Evolutionary conservation across 2,888 invertebrate species (phyloP), one percentile per base, ranked within the genome.

Genomic region (Catocala nupta): DNA sequence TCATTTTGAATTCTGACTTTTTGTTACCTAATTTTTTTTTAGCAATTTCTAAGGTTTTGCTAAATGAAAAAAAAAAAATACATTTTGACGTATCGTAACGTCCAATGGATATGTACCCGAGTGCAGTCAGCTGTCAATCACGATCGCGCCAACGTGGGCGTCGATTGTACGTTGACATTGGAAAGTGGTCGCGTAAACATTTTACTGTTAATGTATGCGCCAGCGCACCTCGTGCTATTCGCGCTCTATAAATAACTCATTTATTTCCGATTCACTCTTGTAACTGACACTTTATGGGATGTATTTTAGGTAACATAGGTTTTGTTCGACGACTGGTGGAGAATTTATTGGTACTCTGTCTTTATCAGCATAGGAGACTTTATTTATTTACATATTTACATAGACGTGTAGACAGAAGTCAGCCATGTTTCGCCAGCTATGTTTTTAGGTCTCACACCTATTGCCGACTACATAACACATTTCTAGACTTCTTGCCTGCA

Each of bases 71-170:
- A 25, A 3, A 25, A 3, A 3, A 25, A 25, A 25, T 25, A 25
- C 4, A 25, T 25, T 25, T 25, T 34, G 12, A 34, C 59, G 63
- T 77, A 55, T 59, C 75, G 77, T 74, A 50, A 12, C 65, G 64
- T 62, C 7, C 72, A 88, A 83, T 83, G 92, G 77, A 81, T 70
- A 75, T 85, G 56, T 61, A 63, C 65, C 33, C 63, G 59, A 56
- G 65, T 72, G 75, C 78, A 78, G 78, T 81, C 85, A 82, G 81
- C 84, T 87, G 91, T 92, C 91, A 90, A 88, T 90, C 90, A 82
- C 65, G 54, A 70, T 63, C 71, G 81, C 81, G 80, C 82, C 70
- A 58, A 80, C 81, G 90, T 90, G 86, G 90, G 90, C 79, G 86
- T 71, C 80, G 84, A 83, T 81, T 83, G 84, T 84, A 81, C 85